Conservation (phyloP, 2,113 vertebrate genomes). For the Globicephala melas region DNA sequence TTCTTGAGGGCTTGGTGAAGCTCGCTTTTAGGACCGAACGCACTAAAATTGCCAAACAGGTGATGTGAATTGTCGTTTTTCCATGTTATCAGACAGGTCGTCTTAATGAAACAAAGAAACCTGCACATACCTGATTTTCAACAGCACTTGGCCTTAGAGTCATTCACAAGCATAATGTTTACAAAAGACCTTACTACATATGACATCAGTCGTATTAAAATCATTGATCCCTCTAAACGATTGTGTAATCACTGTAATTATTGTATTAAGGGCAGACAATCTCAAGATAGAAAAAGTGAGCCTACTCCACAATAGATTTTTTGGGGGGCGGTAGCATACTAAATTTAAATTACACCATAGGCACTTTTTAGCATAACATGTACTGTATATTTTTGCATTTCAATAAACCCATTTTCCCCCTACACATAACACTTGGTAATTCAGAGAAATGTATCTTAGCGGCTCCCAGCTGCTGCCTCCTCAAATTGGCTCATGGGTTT, state of each 20-base stretch:
- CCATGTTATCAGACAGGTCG: not conserved
- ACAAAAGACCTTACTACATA: not conserved
- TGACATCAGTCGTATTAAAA: slow-evolving; percentile 19
- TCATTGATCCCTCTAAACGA: not conserved
- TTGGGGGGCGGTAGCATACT: not conserved
- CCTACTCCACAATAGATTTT: not conserved
- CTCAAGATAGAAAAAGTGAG: not conserved
- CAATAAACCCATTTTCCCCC: slow-evolving; percentile 47
- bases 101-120: slow-evolving; percentile 7
- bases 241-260: not conserved
- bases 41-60: not conserved
- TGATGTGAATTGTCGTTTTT: not conserved
- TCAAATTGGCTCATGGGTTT: slow-evolving; percentile 33
- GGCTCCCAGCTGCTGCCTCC: slow-evolving; percentile 42
- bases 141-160: not conserved
- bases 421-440: not conserved
- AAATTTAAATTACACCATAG: slow-evolving; percentile 45
- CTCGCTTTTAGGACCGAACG: not conserved
- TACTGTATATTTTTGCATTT: slow-evolving; percentile 24
- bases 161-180: not conserved
- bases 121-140: not conserved
- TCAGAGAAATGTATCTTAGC: slow-evolving; percentile 38
- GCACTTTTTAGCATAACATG: slow-evolving; percentile 11
- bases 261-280: not conserved
- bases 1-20: not conserved